Conservation (phyloP, 2,888 invertebrate species). For the Drosophila maculinotata region DNA sequence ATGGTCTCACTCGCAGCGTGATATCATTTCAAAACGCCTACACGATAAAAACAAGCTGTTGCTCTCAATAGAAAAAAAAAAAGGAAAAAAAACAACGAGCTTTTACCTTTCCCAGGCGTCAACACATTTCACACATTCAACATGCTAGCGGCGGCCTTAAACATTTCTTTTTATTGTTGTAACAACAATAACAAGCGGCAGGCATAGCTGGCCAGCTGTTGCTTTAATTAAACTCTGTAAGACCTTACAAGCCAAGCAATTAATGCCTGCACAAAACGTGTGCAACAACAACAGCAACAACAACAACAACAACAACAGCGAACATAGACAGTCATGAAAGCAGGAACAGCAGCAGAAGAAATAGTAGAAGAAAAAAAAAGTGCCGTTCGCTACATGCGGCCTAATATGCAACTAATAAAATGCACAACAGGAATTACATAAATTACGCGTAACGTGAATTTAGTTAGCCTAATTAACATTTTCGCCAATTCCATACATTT, state of each 20-base stretch:
- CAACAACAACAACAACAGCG: slow-evolving; percentile 20
- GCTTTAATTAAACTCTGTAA: slow-evolving; percentile 76
- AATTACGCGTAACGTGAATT: slow-evolving; percentile 73
- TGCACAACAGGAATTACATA: slow-evolving; percentile 74
- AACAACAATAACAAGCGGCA: slow-evolving; percentile 52
- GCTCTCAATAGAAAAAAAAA: slow-evolving; percentile 24
- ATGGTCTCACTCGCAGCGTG: slow-evolving; percentile 38
- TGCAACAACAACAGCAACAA: neutral
- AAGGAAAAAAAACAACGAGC: slow-evolving; percentile 5
- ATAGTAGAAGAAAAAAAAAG: slow-evolving; percentile 14
- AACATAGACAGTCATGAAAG: slow-evolving; percentile 19
- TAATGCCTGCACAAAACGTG: slow-evolving; percentile 61
- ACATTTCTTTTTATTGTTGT: slow-evolving; percentile 67
- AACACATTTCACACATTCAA: slow-evolving; percentile 71
- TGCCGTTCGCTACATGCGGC: slow-evolving; percentile 59
- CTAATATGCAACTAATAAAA: slow-evolving; percentile 63
- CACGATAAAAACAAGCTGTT: slow-evolving; percentile 14
- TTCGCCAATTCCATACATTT: slow-evolving; percentile 31
- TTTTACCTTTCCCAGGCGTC: slow-evolving; percentile 67
- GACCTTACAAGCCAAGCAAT: slow-evolving; percentile 72
- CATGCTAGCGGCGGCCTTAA: slow-evolving; percentile 40
- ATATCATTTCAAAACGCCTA: slow-evolving; percentile 32
- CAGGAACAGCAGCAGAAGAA: slow-evolving; percentile 11
- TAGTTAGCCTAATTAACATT: slow-evolving; percentile 71
- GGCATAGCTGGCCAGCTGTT: slow-evolving; percentile 56